phyloP scores from a whole-genome alignment of 1,140 invertebrate genomes.

The Scaptomyza graminum region DNA sequence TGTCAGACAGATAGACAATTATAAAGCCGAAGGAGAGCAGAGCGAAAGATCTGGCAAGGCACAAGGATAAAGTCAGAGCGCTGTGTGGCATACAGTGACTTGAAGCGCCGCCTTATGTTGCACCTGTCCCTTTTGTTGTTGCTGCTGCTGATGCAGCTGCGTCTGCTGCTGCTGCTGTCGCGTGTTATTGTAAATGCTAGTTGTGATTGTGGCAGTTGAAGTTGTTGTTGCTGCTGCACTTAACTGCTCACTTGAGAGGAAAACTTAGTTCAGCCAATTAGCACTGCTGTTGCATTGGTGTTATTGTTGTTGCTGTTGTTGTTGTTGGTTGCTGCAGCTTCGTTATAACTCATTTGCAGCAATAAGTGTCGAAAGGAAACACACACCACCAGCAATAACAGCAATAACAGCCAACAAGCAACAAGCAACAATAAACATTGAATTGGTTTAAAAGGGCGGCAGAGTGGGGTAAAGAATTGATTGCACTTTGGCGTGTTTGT shows the following conservation, averaged over 20 bases:
- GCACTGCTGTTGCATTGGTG: neutral
- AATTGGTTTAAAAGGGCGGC: neutral
- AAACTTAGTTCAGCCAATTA: slow-evolving; percentile 40
- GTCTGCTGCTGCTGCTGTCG: slow-evolving; percentile 26
- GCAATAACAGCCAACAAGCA: neutral
- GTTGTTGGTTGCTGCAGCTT: slow-evolving; percentile 21
- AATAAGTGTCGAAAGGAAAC: slow-evolving; percentile 44
- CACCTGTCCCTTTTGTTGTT: slow-evolving; percentile 54
- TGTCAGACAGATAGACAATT: slow-evolving; percentile 55
- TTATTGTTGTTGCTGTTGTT: neutral
- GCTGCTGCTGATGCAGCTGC: neutral
- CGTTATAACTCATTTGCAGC: slow-evolving; percentile 51
- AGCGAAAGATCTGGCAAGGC: slow-evolving; percentile 12
- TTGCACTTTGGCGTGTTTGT: slow-evolving; percentile 52
- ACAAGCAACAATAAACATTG: slow-evolving; percentile 31
- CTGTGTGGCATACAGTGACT: slow-evolving; percentile 8
- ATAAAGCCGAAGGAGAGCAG: slow-evolving; percentile 31
- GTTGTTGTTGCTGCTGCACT: slow-evolving; percentile 9
- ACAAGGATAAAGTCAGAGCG: slow-evolving; percentile 41
- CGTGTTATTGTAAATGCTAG: slow-evolving; percentile 45
- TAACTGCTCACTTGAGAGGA: slow-evolving; percentile 16
- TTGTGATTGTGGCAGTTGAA: slow-evolving; percentile 58
- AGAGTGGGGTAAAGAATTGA: slow-evolving; percentile 36
- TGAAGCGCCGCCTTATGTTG: slow-evolving; percentile 24
- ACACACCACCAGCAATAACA: slow-evolving; percentile 1